phyloP scores from a whole-genome alignment of 2,113 vertebrate genomes.

The Toxostoma redivivum region DNA sequence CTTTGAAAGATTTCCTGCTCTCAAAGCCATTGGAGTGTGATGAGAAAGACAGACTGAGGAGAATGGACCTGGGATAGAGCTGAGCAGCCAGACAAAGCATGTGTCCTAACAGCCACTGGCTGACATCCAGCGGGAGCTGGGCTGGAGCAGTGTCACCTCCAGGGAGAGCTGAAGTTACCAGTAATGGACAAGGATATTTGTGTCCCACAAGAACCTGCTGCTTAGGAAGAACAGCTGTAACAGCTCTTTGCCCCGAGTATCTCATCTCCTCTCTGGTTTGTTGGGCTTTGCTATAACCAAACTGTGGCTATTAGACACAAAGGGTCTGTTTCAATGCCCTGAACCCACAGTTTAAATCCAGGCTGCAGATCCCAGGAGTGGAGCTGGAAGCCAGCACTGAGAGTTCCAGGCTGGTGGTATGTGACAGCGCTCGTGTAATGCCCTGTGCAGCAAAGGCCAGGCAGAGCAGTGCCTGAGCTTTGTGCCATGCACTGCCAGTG shows the following conservation, averaged over 20 bases:
- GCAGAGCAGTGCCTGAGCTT: neutral
- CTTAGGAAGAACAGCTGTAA: neutral
- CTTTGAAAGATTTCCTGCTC: neutral
- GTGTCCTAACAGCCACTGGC: neutral
- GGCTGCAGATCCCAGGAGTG: neutral
- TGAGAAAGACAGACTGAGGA: neutral
- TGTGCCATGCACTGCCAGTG: accelerated
- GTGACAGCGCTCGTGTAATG: accelerated
- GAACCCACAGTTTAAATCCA: neutral
- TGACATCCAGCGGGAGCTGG: neutral
- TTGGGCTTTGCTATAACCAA: neutral
- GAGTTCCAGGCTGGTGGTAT: accelerated
- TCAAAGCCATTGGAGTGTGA: neutral
- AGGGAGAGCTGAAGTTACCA: neutral
- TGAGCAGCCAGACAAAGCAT: neutral
- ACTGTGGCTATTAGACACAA: neutral
- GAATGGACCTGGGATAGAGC: neutral
- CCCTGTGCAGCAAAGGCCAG: accelerated
- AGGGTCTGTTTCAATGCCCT: neutral
- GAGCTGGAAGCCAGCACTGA: neutral
- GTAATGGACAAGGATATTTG: neutral
- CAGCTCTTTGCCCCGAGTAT: neutral
- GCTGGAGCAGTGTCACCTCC: neutral
- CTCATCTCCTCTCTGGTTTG: neutral
- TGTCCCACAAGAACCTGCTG: neutral